A percentile compares a stretch with the other conserved stretches of the same genome.
These are phyloP conservation scores for Arge pagana DNA, from an alignment of 2,888 invertebrate genomes.

Conservation along the genomic window DNA sequence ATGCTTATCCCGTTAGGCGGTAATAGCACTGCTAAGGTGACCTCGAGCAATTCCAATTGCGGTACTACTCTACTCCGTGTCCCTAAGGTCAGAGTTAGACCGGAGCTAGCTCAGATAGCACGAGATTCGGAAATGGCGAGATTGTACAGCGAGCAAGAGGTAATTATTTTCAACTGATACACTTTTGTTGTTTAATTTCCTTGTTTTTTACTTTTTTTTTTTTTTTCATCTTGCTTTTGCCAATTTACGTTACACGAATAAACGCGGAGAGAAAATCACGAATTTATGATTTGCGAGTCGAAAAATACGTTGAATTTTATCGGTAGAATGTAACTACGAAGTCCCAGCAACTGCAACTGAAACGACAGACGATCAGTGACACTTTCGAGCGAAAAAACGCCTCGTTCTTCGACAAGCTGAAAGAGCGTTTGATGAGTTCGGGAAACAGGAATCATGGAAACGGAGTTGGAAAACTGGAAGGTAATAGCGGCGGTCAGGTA, in stretches of 20 bases:
- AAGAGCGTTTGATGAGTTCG: constrained; percentile 72
- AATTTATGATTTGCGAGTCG: constrained; percentile 13
- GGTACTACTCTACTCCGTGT: constrained; percentile 46
- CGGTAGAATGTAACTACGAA: constrained; percentile 19
- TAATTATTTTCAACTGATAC: constrained; percentile 25
- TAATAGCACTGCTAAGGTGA: constrained; percentile 31
- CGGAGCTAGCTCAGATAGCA: constrained; percentile 52
- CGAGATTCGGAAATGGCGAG: constrained; percentile 50
- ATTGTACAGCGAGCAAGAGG: constrained; percentile 48
- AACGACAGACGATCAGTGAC: too few relatives aligned
- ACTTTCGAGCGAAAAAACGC: constrained; percentile 69
- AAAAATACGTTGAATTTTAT: constrained; percentile 15
- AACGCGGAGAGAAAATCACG: constrained; percentile 39
- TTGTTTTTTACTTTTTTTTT: too few relatives aligned
- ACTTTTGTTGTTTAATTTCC: neutral
- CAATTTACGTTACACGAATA: too few relatives aligned
- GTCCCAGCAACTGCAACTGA: constrained; percentile 1
- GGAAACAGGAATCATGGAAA: constrained; percentile 64
- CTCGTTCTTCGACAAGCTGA: constrained; percentile 82
- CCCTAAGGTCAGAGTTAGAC: constrained; percentile 50
- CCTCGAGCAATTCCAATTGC: constrained; percentile 28
- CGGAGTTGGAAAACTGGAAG: constrained; percentile 80
- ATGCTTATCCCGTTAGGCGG: constrained; percentile 51
- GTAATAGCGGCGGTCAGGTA: constrained; percentile 69
- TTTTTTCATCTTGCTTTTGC: too few relatives aligned